Conservation (phyloP, 2,888 invertebrate genomes). For the Leucania comma region DNA sequence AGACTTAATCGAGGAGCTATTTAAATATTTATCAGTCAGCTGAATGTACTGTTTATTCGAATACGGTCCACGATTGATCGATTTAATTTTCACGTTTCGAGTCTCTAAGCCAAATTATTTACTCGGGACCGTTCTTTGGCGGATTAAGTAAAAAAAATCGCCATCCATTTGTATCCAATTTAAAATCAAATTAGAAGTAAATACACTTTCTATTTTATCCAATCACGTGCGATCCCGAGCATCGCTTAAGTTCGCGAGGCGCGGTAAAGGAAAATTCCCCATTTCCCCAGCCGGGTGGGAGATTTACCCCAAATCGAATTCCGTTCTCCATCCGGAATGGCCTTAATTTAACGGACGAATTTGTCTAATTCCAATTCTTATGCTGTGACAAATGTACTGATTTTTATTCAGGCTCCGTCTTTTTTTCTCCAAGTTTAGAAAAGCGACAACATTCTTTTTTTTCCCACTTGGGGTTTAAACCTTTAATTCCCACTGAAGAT, state of each 20-base stretch:
- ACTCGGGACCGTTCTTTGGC: slow-evolving; percentile 71
- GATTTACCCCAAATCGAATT: slow-evolving; percentile 89
- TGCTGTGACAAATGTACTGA: slow-evolving; percentile 89
- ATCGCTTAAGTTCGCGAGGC: slow-evolving; percentile 76
- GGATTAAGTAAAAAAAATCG: slow-evolving; percentile 80
- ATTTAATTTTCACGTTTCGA: slow-evolving; percentile 78
- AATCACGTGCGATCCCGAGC: slow-evolving; percentile 83
- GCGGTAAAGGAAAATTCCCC: slow-evolving; percentile 79
- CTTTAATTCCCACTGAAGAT: slow-evolving; percentile 61
- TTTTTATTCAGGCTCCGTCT: slow-evolving; percentile 84
- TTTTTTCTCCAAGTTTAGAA: slow-evolving; percentile 66
- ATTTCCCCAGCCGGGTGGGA: slow-evolving; percentile 80
- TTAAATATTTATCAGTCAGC: slow-evolving; percentile 60
- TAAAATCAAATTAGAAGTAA: slow-evolving; percentile 89
- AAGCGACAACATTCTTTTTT: slow-evolving; percentile 68
- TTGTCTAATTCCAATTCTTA: slow-evolving; percentile 90
- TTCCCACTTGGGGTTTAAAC: slow-evolving; percentile 56
- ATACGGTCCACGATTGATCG: slow-evolving; percentile 73
- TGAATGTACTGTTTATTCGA: slow-evolving; percentile 59
- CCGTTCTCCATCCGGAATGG: slow-evolving; percentile 82
- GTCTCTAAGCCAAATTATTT: slow-evolving; percentile 80
- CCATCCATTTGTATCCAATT: slow-evolving; percentile 88
- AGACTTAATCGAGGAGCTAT: slow-evolving; percentile 55
- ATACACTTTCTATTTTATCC: slow-evolving; percentile 86
- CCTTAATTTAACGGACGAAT: slow-evolving; percentile 90